Percentiles rank a stretch among this genome's conserved stretches.
phyloP scores from a whole-genome alignment of 2,113 vertebrate genomes.

The Tenebrosternarchus preto region DNA sequence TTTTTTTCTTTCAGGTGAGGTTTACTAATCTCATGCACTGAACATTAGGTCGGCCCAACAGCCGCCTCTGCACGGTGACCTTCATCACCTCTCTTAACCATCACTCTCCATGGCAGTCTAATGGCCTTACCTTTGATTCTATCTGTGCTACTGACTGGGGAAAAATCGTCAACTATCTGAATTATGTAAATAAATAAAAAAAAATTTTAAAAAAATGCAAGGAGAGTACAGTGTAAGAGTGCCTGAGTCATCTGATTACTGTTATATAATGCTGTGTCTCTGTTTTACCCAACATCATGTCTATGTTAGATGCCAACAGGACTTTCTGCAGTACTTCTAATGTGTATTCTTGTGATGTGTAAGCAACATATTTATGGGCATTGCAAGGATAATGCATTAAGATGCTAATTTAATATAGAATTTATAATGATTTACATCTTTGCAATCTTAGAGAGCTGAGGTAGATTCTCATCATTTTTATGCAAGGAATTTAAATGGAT shows the following conservation, averaged over 20 bases:
- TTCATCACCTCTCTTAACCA: neutral
- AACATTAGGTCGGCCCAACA: neutral
- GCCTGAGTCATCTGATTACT: no score
- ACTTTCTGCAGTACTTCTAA: conserved; percentile 11
- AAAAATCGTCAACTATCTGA: no score
- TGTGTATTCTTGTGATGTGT: neutral
- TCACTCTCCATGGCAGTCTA: neutral
- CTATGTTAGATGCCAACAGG: neutral
- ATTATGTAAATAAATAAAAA: no score
- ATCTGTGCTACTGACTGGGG: no score
- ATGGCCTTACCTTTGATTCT: neutral
- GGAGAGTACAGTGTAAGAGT: no score
- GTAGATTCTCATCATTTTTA: neutral
- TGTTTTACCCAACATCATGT: neutral
- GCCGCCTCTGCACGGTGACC: neutral
- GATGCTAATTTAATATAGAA: neutral
- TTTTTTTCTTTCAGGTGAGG: neutral
- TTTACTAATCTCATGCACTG: neutral
- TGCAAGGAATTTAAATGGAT: neutral
- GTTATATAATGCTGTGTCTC: neutral
- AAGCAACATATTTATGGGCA: neutral
- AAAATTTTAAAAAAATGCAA: no score
- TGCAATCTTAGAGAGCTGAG: neutral
- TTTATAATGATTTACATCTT: neutral
- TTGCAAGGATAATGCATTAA: neutral